Evolutionary conservation across 1,140 invertebrate genomes (phyloP), one percentile per base, ranked within the genome.

Genomic region (Arion vulgaris): DNA sequence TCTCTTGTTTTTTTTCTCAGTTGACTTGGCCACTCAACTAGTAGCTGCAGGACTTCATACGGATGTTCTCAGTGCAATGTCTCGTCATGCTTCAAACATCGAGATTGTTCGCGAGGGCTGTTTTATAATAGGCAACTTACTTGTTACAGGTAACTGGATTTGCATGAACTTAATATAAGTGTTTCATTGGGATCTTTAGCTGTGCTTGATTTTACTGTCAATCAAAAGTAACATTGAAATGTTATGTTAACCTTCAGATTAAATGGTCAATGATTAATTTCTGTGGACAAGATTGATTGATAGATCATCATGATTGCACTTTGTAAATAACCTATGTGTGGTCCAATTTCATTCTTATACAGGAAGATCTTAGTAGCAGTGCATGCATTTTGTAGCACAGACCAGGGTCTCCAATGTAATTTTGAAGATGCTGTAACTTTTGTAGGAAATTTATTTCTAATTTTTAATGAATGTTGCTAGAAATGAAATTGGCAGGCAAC

Each of bases 101-200:
- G 41, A 80, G n/a, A 84, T 86, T n/a, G 84, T 85, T 28, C 77
- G 78, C 68, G 84, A 86, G 26, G 85, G 86, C 32, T 86, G 85
- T 76, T 87, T 86, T 80, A 86, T 87, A 38, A 76, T 87, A 0
- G 84, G 84, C 0, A 85, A 87, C 53, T 71, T 87, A 13, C 81
- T 87, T 5, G 84, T 82, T 66, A 81, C 82, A 28, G 85, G 86
- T 87, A 73, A n/a, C n/a, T n/a, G n/a, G n/a, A n/a, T n/a, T n/a
- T n/a, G n/a, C n/a, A n/a, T n/a, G n/a, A n/a, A n/a, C n/a, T n/a
- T n/a, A n/a, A n/a, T n/a, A n/a, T n/a, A n/a, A n/a, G n/a, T n/a
- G n/a, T n/a, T n/a, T n/a, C n/a, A n/a, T n/a, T n/a, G n/a, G n/a
- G n/a, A n/a, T n/a, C n/a, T n/a, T n/a, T n/a, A n/a, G n/a, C 26